Evolutionary conservation across 2,113 vertebrate genomes (phyloP).

Genomic region (Amphiprion ocellaris): DNA sequence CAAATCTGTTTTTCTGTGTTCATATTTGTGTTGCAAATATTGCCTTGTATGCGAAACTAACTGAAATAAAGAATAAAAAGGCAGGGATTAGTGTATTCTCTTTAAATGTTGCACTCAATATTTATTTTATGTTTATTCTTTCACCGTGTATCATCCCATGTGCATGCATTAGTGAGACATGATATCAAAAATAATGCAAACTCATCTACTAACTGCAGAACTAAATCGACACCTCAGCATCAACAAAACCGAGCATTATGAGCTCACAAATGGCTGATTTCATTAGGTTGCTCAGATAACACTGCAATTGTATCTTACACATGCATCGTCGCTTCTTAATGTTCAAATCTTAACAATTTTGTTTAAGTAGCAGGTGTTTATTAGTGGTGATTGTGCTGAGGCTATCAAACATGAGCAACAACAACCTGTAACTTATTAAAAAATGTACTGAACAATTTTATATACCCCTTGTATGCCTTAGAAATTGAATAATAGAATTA

Average conservation of each 20-base stretch:
- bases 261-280: background rate
- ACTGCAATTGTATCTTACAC: background rate
- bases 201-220: background rate
- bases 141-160: background rate
- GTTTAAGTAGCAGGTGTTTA: background rate
- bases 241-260: background rate
- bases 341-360: background rate
- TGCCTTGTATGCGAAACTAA: too few species aligned
- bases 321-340: background rate
- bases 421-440: background rate
- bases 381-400: background rate
- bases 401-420: background rate
- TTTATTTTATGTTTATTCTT: background rate
- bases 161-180: background rate
- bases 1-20: background rate
- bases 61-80: too few species aligned
- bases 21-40: background rate
- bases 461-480: background rate
- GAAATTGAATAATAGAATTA: background rate
- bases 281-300: background rate
- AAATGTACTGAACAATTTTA: background rate
- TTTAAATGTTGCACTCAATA: too few species aligned
- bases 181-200: background rate
- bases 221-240: background rate
- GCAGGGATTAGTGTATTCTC: too few species aligned